phyloP scores from a whole-genome alignment of 1,140 invertebrate species.

The Stegodyphus dumicola region DNA sequence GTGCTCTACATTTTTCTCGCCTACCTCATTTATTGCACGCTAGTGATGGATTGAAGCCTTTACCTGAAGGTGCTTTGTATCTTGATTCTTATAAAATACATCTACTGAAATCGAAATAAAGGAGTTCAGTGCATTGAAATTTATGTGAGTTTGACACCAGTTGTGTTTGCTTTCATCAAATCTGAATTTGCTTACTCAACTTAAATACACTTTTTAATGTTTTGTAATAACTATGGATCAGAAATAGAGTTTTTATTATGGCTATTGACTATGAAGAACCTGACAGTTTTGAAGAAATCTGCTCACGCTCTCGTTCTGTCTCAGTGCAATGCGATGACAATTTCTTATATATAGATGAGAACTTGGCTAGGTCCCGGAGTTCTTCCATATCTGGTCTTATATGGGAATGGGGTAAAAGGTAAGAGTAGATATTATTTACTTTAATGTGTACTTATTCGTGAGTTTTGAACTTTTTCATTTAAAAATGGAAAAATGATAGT shows the following conservation, averaged over 20 bases:
- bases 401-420: constrained; percentile 54
- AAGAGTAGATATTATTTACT: not conserved
- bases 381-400: constrained; percentile 36
- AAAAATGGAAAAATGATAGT: too few species aligned
- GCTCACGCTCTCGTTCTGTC: constrained; percentile 14
- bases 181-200: not conserved
- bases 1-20: constrained; percentile 14
- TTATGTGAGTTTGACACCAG: not conserved
- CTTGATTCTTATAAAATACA: not conserved
- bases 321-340: constrained; percentile 41
- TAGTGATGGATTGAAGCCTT: not conserved
- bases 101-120: not conserved
- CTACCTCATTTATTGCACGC: not conserved
- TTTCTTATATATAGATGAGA: constrained; percentile 21
- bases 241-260: constrained; percentile 1
- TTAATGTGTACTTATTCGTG: too few species aligned
- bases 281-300: constrained; percentile 28
- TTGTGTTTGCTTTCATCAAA: not conserved
- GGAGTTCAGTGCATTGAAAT: not conserved
- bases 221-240: not conserved
- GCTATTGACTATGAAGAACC: constrained; percentile 44
- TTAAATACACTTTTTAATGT: not conserved
- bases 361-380: constrained; percentile 10
- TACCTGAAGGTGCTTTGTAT: not conserved
- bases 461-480: too few species aligned